Percentiles rank a stretch among this genome's conserved stretches.
phyloP scores from a whole-genome alignment of 2,888 invertebrate species.

The Ectropis crepuscularia region DNA sequence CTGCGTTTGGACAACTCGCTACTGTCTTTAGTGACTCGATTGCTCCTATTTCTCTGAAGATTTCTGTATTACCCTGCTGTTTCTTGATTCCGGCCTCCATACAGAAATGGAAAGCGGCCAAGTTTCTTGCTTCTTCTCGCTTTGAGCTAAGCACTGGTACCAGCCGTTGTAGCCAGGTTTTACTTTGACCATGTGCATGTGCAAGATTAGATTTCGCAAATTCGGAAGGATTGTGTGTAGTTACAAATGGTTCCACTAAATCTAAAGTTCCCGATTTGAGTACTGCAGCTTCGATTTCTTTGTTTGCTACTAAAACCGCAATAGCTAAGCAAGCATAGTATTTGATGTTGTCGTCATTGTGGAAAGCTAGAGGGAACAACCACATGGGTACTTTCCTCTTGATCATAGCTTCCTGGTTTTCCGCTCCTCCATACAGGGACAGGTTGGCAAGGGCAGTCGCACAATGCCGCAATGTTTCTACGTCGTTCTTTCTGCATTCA shows the following conservation, averaged over 20 bases:
- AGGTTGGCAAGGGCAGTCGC: constrained; percentile 98
- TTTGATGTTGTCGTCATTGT: constrained; percentile 97
- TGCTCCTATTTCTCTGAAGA: constrained; percentile 97
- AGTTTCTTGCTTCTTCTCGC: constrained; percentile 96
- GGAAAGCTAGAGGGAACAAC: constrained; percentile 98
- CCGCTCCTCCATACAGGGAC: constrained; percentile 97
- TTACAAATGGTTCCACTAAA: constrained; percentile 98
- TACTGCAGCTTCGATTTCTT: constrained; percentile 98
- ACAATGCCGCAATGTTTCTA: constrained; percentile 96
- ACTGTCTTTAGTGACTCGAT: constrained; percentile 97
- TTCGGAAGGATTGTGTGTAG: constrained; percentile 96
- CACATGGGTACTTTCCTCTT: constrained; percentile 97
- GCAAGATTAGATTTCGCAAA: constrained; percentile 96
- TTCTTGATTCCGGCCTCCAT: constrained; percentile 99
- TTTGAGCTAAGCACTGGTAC: constrained; percentile 98
- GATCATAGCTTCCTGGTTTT: constrained; percentile 99
- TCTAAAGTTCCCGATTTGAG: constrained; percentile 98
- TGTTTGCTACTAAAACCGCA: constrained; percentile 97
- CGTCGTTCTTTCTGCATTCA: constrained; percentile 96
- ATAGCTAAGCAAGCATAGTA: constrained; percentile 99
- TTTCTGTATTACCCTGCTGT: constrained; percentile 94
- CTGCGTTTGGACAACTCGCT: constrained; percentile 98
- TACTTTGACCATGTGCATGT: constrained; percentile 98
- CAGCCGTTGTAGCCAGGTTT: constrained; percentile 96
- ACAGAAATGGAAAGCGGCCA: constrained; percentile 99